Base-by-base conservation (phyloP, 2,888 invertebrate species). In the Gymnocheta viridis region DNA sequence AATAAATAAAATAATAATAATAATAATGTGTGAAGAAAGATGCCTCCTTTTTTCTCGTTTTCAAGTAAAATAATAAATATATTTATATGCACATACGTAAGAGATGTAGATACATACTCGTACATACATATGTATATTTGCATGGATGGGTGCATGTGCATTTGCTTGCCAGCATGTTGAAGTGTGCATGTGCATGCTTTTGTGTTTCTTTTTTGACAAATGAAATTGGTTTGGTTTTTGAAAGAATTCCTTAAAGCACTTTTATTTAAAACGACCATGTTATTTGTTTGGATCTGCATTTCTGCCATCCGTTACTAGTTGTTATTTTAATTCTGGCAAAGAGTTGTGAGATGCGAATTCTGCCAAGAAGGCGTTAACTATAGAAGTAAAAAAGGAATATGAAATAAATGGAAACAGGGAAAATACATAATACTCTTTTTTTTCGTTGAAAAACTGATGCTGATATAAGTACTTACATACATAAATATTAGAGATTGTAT, bases 291-390 rank as follows among this genome's bases (percentile, higher is more conserved):
- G 10, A 66, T 49, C 35, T 70, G 62, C 22, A 49, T 72, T 32
- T 67, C 17, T 62, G 7, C 67, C 44, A 78, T 29, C 35, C 32
- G 22, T 27, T 77, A 35, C 47, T 32, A 60, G 73, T 58, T 70
- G 49, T 74, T 77, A 24, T 27, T 60, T n/a, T 51, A 17, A 38
- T 35, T 32, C 79, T 72, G 74, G 83, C 76, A 80, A 76, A 62
- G 67, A 54, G 44, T 64, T 67, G 27, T 60, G 56, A 29, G 27
- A 69, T 44, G 54, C 54, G 62, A 51, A 24, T 70, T 64, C 58
- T 81, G 84, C 84, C 84, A 84, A 84, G 81, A 81, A 84, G 84
- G 84, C 84, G 84, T 84, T 73, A 81, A 84, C 84, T 81, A 32
- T 64, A 73, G 67, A 67, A 32, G 62, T 17, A 38, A 77, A 74